These are phyloP conservation scores for Steinernema hermaphroditum DNA, from an alignment of 2,888 invertebrate genomes.

Conservation along the genomic window DNA sequence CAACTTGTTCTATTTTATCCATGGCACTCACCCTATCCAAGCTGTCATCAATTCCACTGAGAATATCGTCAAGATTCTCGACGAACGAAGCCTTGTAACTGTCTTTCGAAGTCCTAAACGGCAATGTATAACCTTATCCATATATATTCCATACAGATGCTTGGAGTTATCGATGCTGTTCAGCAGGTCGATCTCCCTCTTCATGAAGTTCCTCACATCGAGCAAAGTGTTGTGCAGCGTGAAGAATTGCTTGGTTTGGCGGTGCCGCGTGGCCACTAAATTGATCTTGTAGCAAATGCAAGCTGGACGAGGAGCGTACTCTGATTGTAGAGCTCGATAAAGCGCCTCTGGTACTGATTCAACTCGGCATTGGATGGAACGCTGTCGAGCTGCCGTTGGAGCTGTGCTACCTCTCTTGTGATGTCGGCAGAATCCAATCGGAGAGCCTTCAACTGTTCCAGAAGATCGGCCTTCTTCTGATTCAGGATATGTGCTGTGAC, in stretches of 20 bases:
- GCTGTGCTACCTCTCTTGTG: conserved; percentile 72
- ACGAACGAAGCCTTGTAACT: conserved; percentile 85
- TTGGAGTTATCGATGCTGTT: conserved; percentile 88
- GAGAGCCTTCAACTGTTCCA: conserved; percentile 34
- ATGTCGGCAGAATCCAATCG: conserved; percentile 30
- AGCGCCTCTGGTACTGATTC: conserved; percentile 90
- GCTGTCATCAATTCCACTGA: conserved; percentile 84
- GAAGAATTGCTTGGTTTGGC: conserved; percentile 95
- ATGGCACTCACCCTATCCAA: conserved; percentile 68
- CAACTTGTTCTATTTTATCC: too few species aligned
- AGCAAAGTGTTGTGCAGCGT: conserved; percentile 91
- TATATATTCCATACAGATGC: conserved; percentile 73
- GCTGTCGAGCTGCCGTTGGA: conserved; percentile 86
- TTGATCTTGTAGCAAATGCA: background rate
- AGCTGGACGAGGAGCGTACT: conserved; percentile 60
- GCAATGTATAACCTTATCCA: conserved; percentile 40
- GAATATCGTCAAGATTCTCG: conserved; percentile 84
- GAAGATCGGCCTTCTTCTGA: conserved; percentile 21
- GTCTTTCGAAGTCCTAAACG: conserved; percentile 79
- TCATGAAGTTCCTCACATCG: conserved; percentile 88
- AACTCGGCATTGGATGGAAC: conserved; percentile 89
- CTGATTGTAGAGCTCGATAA: conserved; percentile 90
- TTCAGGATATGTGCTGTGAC: conserved; percentile 3
- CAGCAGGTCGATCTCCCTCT: conserved; percentile 80
- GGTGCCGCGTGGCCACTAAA: conserved; percentile 88